Conservation (phyloP, 2,113 vertebrate genomes). For the Camelus bactrianus region DNA sequence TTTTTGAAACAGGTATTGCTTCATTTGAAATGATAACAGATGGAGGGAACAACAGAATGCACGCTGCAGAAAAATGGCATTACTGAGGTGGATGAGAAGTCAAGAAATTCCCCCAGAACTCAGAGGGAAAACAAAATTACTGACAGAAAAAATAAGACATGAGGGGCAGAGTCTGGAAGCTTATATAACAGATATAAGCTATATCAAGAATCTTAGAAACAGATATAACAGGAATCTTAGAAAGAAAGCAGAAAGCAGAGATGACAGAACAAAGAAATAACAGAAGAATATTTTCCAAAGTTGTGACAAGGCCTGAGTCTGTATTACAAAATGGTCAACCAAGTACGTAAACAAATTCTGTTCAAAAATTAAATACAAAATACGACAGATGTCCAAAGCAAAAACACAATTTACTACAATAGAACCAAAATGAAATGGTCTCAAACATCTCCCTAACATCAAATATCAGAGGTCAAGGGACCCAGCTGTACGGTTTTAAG, state of each 20-base stretch:
- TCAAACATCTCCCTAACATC: not conserved
- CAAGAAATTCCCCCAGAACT: not conserved
- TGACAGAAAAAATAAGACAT: not conserved
- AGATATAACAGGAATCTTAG: not conserved
- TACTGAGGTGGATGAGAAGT: not conserved
- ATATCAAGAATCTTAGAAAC: not conserved
- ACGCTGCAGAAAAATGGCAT: not conserved
- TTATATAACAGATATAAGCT: not conserved
- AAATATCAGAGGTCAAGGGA: not conserved
- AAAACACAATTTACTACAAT: not conserved
- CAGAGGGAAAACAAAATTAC: not conserved
- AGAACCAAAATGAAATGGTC: not conserved
- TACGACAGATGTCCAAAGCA: not conserved
- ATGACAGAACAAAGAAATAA: not conserved
- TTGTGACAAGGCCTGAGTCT: not conserved
- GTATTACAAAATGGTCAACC: not conserved
- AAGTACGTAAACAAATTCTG: not conserved
- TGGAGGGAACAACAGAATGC: not conserved
- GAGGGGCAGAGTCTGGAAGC: not conserved
- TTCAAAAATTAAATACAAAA: constrained; percentile 26
- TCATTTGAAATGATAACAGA: not conserved
- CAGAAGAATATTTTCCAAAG: not conserved
- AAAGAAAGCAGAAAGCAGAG: not conserved
- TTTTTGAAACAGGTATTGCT: not conserved
- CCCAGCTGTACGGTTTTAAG: not conserved